Evolutionary conservation across 2,888 invertebrate species (phyloP).

Genomic region (Eudiplozoon nipponicum): DNA sequence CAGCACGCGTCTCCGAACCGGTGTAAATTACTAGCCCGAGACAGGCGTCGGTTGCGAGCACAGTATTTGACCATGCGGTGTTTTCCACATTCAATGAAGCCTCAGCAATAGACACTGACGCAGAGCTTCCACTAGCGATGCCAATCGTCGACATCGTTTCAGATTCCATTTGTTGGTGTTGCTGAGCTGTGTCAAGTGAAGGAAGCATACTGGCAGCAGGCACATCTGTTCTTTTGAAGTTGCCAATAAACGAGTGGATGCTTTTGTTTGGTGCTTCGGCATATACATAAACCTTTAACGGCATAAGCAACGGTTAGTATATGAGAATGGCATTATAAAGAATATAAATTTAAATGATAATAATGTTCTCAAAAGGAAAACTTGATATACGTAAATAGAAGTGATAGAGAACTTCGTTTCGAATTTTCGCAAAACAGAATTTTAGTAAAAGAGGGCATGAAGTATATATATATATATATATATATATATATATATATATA

Average conservation of each 20-base stretch:
- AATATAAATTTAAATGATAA: too few relatives aligned
- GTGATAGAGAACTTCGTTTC: too few relatives aligned
- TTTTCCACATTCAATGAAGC: slow-evolving; percentile 72
- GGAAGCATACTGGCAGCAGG: neutral
- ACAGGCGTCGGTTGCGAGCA: slow-evolving; percentile 75
- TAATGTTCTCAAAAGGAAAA: too few relatives aligned
- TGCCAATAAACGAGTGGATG: slow-evolving; percentile 49
- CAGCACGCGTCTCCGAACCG: slow-evolving; percentile 68
- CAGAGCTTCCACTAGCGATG: slow-evolving; percentile 34
- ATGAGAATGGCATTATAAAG: too few relatives aligned
- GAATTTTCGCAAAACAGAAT: too few relatives aligned
- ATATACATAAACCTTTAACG: slow-evolving; percentile 41
- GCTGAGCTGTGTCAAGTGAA: neutral
- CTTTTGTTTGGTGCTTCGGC: slow-evolving; percentile 88
- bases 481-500: too few relatives aligned
- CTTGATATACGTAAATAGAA: too few relatives aligned
- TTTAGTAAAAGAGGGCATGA: too few relatives aligned
- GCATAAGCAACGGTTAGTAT: neutral
- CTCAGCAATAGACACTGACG: too few relatives aligned
- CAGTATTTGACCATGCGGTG: slow-evolving; percentile 88
- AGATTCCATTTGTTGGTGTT: slow-evolving; percentile 2
- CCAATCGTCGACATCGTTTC: too few relatives aligned
- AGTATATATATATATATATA: too few relatives aligned
- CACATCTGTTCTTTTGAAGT: slow-evolving; percentile 20
- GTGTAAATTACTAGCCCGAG: slow-evolving; percentile 73